These are phyloP conservation scores for Hermodice carunculata DNA, from an alignment of 2,888 invertebrate genomes.

Conservation along the genomic window DNA sequence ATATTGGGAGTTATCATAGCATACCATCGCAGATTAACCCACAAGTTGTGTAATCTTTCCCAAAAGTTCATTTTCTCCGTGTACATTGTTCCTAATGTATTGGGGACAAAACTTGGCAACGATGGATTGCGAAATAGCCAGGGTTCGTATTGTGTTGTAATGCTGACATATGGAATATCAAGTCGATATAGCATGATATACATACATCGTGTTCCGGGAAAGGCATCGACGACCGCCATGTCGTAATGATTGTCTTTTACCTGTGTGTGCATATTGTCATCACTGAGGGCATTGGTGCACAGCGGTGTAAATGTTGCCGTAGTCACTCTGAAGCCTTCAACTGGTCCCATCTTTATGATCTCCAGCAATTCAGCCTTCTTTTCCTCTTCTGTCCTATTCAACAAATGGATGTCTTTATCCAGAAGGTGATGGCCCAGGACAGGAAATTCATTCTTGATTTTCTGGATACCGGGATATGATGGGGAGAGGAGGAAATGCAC, in stretches of 20 bases:
- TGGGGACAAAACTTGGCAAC: slow-evolving; percentile 31
- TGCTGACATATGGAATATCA: slow-evolving; percentile 23
- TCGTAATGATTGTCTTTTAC: slow-evolving; percentile 17
- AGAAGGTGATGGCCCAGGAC: neutral
- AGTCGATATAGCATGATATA: slow-evolving; percentile 19
- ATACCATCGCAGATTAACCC: slow-evolving; percentile 17
- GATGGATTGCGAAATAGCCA: slow-evolving; percentile 29
- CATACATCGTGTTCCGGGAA: slow-evolving; percentile 21
- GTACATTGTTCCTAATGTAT: slow-evolving; percentile 4
- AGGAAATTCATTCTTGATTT: neutral
- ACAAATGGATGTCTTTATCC: slow-evolving; percentile 14
- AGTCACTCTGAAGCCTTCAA: slow-evolving; percentile 9
- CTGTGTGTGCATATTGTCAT: slow-evolving; percentile 11
- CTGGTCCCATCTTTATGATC: too few species aligned
- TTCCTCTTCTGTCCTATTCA: too few species aligned
- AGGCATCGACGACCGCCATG: slow-evolving; percentile 27
- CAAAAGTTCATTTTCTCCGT: slow-evolving; percentile 27
- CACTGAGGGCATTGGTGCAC: slow-evolving; percentile 25
- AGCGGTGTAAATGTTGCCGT: slow-evolving; percentile 18
- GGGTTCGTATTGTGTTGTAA: slow-evolving; percentile 28
- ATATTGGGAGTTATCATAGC: slow-evolving; percentile 8
- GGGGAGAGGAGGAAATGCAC: slow-evolving; percentile 11
- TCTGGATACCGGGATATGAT: slow-evolving; percentile 6
- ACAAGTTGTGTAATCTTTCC: slow-evolving; percentile 19
- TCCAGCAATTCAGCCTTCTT: too few species aligned